Conservation (phyloP, 2,797 vertebrate species). For the Morus bassanus region DNA sequence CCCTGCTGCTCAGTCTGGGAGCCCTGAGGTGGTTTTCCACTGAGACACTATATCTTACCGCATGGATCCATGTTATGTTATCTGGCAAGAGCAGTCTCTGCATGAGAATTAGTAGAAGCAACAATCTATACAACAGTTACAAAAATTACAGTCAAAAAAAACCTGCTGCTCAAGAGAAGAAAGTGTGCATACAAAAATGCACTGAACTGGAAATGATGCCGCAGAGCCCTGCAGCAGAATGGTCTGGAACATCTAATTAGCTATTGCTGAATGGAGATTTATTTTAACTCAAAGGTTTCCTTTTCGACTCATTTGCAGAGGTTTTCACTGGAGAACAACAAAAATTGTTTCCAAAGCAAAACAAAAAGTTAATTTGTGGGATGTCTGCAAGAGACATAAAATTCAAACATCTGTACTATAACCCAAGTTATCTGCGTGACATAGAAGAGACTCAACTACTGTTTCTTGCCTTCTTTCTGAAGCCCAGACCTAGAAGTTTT, state of each 20-base stretch:
- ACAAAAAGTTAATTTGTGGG: neutral
- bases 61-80: neutral
- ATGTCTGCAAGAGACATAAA: neutral
- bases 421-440: neutral
- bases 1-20: neutral
- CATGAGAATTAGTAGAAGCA: neutral
- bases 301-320: neutral
- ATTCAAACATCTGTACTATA: neutral
- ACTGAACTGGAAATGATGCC: neutral
- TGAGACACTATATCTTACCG: neutral
- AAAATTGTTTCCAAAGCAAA: neutral
- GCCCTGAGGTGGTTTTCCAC: neutral
- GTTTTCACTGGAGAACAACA: neutral
- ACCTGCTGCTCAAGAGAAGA: neutral
- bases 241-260: conserved; percentile 47
- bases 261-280: neutral
- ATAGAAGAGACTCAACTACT: neutral
- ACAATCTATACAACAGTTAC: neutral
- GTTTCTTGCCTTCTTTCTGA: neutral
- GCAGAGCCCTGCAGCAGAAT: conserved; percentile 32
- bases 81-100: neutral
- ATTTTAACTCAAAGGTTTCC: neutral
- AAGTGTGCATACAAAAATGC: conserved; percentile 12
- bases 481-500: neutral
- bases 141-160: conserved; percentile 26